These are phyloP conservation scores for Rallus crepitans DNA, from an alignment of 2,797 vertebrate species.

Conservation along the genomic window DNA sequence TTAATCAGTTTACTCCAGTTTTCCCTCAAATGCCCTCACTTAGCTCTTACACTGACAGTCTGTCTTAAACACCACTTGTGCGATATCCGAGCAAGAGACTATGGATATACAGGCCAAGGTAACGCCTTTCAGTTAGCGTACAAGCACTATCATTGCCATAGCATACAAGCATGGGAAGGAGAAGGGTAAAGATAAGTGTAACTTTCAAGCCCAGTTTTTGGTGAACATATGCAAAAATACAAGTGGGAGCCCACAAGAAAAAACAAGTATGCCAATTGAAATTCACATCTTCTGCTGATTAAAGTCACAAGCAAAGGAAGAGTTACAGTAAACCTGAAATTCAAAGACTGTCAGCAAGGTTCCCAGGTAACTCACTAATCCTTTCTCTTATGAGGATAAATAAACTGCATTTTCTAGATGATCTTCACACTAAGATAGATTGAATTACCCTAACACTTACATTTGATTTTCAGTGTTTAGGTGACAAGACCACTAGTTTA, in stretches of 20 bases:
- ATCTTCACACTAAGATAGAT: not conserved
- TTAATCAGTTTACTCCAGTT: rapidly evolving
- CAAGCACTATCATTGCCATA: too few relatives aligned
- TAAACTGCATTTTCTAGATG: not conserved
- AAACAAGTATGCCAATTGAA: not conserved
- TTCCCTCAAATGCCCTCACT: not conserved
- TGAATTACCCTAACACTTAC: not conserved
- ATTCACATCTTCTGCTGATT: not conserved
- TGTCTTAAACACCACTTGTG: not conserved
- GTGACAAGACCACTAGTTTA: not conserved
- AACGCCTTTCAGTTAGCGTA: not conserved
- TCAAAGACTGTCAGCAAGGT: not conserved
- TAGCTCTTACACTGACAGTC: not conserved
- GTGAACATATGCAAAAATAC: not conserved
- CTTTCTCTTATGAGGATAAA: not conserved
- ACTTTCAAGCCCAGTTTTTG: not conserved
- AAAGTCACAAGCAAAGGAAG: not conserved
- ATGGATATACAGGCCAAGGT: rapidly evolving
- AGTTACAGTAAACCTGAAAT: not conserved
- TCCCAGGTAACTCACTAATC: not conserved
- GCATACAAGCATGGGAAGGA: rapidly evolving
- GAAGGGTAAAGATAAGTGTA: not conserved
- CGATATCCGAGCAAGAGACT: not conserved
- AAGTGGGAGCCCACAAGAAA: not conserved
- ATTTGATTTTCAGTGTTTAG: not conserved